Evolutionary conservation across 2,797 vertebrate genomes (phyloP), one percentile per base, ranked within the genome.

Genomic region (Echeneis naucrates): DNA sequence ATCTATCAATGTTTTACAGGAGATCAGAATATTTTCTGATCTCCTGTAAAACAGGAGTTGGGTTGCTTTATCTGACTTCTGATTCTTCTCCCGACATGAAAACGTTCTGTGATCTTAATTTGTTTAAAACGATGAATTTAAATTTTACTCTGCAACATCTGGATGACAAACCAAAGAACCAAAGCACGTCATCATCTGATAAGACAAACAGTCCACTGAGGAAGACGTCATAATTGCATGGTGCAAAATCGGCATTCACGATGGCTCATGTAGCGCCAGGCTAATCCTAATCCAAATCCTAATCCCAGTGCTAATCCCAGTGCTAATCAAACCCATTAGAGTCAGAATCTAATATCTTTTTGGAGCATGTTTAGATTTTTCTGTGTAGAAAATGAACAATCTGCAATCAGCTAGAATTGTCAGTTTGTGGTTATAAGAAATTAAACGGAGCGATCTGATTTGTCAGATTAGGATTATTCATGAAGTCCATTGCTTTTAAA

Each of bases 301-400:
- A 73, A 68, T 63, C 63, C 76, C 75, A 65, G 72, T 65, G 54
- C 76, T 82, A 68, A 72, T 69, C 55, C 59, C 9, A n/a, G 11
- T 13, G 42, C 30, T 73, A 66, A 80, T 56, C 42, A 35, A 52
- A 16, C 30, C 60, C 37, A 60, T 72, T 78, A 68, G 75, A 70
- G 47, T 42, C 66, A 21, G 21, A 47, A 24, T 72, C 48, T 71
- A 72, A 80, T 2, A 5, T 32, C 23, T 57, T 40, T 47, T 10
- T 8, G n/a, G 13, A 19, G 21, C 14, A 19, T 32, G 21, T 51
- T 11, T 14, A 23, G 7, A 30, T 38, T 7, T 38, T 7, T 21
- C 1, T 32, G n/a, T n/a, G 30, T 2, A 21, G 37, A 26, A 21
- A 32, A 1, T 4, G 38, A 44, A 47, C 21, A n/a, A 47, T 47